A percentile compares a stretch with the other conserved stretches of the same genome.
Evolutionary conservation across 2,113 vertebrate species (phyloP).

Genomic region (Pongo abelii): DNA sequence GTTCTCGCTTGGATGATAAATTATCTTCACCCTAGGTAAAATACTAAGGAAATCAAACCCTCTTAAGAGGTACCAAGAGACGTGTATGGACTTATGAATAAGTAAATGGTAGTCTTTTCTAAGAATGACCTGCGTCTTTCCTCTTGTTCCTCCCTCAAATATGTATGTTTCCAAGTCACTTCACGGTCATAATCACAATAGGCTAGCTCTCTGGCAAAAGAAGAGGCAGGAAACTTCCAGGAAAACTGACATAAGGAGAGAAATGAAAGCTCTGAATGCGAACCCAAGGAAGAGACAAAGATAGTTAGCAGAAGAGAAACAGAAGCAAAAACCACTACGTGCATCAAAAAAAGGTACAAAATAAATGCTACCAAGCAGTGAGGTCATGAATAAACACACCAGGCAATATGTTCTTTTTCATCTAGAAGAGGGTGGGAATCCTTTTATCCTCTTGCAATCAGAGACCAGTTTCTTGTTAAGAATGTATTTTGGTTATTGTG

Average conservation of each 20-base stretch:
- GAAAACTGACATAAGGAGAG: background rate
- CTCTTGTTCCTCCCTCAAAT: background rate
- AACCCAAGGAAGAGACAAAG: background rate
- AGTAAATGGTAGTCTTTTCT: background rate
- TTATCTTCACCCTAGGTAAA: background rate
- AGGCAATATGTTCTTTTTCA: background rate
- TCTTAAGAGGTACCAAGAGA: background rate
- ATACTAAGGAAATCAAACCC: background rate
- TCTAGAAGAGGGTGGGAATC: background rate
- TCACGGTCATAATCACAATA: background rate
- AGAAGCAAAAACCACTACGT: background rate
- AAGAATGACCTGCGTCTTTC: background rate
- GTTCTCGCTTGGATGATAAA: background rate
- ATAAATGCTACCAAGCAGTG: background rate
- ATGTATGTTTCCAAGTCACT: fast-evolving
- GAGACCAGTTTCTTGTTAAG: background rate
- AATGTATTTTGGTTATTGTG: background rate
- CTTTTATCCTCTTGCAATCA: background rate
- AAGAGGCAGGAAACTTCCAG: background rate
- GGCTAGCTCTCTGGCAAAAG: background rate
- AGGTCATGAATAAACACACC: background rate
- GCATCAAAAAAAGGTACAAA: background rate
- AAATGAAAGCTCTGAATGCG: background rate
- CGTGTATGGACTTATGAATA: background rate
- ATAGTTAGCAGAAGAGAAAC: background rate